Percentiles rank a stretch among this genome's conserved stretches.
Conservation (phyloP, 2,797 vertebrate species). For the Gallirallus australis region DNA sequence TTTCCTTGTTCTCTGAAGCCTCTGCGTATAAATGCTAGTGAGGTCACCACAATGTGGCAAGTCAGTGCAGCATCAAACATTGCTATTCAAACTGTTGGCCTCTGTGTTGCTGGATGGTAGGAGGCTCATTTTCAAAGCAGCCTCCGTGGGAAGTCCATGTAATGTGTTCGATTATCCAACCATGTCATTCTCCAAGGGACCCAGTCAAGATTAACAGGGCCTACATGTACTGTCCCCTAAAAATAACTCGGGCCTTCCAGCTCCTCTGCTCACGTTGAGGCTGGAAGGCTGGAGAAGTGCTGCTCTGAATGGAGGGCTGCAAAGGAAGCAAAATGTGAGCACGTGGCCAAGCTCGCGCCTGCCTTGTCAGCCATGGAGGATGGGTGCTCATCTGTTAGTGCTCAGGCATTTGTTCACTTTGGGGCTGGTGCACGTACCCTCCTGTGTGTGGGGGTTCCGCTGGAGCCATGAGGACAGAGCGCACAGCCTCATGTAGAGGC, state of each 20-base stretch:
- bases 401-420: not conserved
- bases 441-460: not conserved
- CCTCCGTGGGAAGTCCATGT: constrained; percentile 10
- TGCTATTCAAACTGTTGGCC: not conserved
- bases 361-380: rapidly evolving
- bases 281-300: not conserved
- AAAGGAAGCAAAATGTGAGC: not conserved
- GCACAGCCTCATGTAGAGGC: rapidly evolving
- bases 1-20: constrained; percentile 31
- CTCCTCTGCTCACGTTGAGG: not conserved
- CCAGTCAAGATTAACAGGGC: constrained; percentile 39
- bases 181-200: constrained; percentile 29
- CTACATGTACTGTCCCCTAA: constrained; percentile 35
- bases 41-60: constrained; percentile 39
- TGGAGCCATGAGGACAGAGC: rapidly evolving
- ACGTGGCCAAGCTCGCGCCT: not conserved
- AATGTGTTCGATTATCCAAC: constrained; percentile 40
- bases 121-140: not conserved
- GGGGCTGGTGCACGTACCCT: not conserved
- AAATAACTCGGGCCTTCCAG: constrained; percentile 31
- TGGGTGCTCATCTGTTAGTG: not conserved
- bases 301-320: not conserved
- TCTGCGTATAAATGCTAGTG: constrained; percentile 21
- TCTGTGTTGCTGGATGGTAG: not conserved
- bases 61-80: constrained; percentile 6